phyloP scores from a whole-genome alignment of 2,888 invertebrate genomes.

The Meloe dianella region DNA sequence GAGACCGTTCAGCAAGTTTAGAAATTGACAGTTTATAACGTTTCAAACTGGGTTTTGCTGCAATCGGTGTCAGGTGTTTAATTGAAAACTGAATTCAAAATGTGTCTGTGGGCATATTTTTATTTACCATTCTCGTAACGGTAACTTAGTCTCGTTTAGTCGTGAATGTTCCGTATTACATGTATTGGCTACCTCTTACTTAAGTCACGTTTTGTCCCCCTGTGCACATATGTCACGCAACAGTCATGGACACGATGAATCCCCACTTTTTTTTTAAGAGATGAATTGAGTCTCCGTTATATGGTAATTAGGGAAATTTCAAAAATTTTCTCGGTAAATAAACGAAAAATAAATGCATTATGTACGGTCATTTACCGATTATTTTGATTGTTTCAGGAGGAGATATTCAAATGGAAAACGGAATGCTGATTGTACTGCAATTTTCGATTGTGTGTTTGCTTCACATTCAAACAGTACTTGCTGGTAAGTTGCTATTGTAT shows the following conservation, averaged over 20 bases:
- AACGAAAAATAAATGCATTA: neutral
- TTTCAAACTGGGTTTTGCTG: too few species aligned
- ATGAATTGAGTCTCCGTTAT: constrained; percentile 12
- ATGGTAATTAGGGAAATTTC: neutral
- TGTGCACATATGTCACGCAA: constrained; percentile 13
- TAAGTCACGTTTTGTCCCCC: constrained; percentile 11
- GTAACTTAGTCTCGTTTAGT: constrained; percentile 18
- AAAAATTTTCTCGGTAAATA: neutral
- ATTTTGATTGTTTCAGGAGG: constrained; percentile 35
- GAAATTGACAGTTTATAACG: too few species aligned
- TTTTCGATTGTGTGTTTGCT: constrained; percentile 16
- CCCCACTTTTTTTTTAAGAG: neutral
- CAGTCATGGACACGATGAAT: neutral
- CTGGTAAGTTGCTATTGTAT: constrained; percentile 13
- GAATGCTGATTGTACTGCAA: constrained; percentile 33
- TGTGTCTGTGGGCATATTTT: neutral
- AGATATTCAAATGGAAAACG: constrained; percentile 40
- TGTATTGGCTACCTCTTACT: constrained; percentile 5
- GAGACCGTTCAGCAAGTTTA: too few species aligned
- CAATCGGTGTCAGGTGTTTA: too few species aligned
- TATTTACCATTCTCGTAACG: constrained; percentile 12
- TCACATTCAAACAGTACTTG: constrained; percentile 10
- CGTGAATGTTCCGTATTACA: constrained; percentile 18
- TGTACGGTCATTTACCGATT: neutral
- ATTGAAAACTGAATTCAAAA: neutral